Percentiles rank a stretch among this genome's conserved stretches.
phyloP scores from a whole-genome alignment of 2,888 invertebrate species.

The Nomada ferruginata region DNA sequence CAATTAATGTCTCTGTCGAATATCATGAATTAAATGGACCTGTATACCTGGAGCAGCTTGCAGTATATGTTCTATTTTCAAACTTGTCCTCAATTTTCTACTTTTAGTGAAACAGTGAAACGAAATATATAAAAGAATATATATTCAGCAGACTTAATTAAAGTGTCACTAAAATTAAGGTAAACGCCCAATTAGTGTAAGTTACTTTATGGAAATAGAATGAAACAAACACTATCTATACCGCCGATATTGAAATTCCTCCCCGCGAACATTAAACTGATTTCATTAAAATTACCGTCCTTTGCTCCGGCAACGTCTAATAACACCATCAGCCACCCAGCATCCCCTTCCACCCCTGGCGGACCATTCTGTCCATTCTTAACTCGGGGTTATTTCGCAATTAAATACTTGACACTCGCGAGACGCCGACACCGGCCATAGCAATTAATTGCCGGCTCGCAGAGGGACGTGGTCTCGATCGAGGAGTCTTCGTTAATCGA shows the following conservation, averaged over 20 bases:
- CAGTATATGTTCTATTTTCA: no score
- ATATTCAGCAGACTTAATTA: no score
- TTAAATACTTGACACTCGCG: constrained; percentile 26
- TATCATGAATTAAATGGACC: no score
- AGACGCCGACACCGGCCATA: neutral
- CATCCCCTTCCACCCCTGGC: neutral
- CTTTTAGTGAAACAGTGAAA: no score
- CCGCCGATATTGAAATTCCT: neutral
- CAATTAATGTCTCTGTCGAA: no score
- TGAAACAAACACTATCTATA: no score
- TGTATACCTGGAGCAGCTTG: no score
- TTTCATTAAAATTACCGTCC: neutral
- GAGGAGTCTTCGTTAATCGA: neutral
- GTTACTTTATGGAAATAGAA: no score
- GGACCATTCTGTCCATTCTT: neutral
- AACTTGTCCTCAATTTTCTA: no score
- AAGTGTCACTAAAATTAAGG: no score
- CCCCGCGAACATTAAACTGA: neutral
- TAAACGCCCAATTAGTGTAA: no score
- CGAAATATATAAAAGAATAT: no score
- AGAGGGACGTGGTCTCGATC: neutral
- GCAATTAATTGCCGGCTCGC: constrained; percentile 19
- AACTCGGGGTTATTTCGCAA: constrained; percentile 20
- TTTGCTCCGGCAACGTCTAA: neutral
- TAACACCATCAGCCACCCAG: neutral